These are phyloP conservation scores for Prunella strophiata DNA, from an alignment of 2,797 vertebrate genomes.

Conservation along the genomic window DNA sequence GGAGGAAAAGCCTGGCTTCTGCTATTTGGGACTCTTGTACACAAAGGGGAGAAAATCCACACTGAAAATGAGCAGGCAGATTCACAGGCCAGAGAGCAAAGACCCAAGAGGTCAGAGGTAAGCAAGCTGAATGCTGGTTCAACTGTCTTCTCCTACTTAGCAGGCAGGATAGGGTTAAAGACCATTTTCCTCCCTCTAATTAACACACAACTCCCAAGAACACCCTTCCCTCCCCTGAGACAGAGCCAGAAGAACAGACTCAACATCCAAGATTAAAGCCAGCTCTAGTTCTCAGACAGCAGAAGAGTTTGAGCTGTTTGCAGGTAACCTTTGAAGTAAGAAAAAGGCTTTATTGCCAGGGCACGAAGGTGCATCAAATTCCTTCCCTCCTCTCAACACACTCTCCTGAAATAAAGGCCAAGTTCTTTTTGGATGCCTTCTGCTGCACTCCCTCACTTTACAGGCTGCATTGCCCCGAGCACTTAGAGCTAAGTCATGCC, in stretches of 20 bases:
- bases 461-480: neutral
- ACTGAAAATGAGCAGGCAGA: neutral
- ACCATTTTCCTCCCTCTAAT: conserved; percentile 12
- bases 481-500: neutral
- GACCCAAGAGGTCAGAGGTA: neutral
- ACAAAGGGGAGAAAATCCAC: neutral
- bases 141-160: neutral
- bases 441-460: neutral
- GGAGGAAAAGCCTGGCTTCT: neutral
- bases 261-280: conserved; percentile 35
- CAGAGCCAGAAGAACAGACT: neutral
- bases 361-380: conserved; percentile 17
- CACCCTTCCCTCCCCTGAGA: neutral
- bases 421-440: neutral
- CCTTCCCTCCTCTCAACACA: conserved; percentile 20
- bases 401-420: conserved; percentile 10
- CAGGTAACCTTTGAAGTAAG: conserved; percentile 50
- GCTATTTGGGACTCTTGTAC: neutral
- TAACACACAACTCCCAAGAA: neutral
- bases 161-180: neutral
- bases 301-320: neutral
- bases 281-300: neutral
- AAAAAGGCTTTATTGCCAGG: conserved; percentile 29
- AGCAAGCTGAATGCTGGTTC: neutral
- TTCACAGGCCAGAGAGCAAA: neutral